phyloP scores from a whole-genome alignment of 2,888 invertebrate species.

The Linnaemya vulpina region DNA sequence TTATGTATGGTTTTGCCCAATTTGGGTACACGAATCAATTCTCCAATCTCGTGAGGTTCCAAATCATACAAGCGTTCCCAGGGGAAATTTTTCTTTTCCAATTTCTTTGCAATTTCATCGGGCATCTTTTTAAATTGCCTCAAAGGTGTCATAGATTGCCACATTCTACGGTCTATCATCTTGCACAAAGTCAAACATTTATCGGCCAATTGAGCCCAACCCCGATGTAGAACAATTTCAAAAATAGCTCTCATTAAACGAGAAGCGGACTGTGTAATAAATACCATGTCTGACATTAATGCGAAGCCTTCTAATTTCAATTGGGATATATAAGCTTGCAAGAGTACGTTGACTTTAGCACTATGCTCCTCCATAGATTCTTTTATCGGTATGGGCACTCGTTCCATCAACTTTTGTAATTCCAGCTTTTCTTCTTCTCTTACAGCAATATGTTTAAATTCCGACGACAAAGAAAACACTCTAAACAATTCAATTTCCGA shows the following conservation, averaged over 20 bases:
- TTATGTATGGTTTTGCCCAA: slow-evolving; percentile 95
- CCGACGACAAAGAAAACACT: slow-evolving; percentile 99
- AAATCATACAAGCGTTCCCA: slow-evolving; percentile 98
- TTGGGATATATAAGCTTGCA: slow-evolving; percentile 99
- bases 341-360: slow-evolving; percentile 97
- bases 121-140: slow-evolving; percentile 99
- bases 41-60: slow-evolving; percentile 98
- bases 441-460: slow-evolving; percentile 96
- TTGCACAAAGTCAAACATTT: slow-evolving; percentile 98
- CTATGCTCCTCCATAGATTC: slow-evolving; percentile 98
- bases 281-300: slow-evolving; percentile 99
- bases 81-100: slow-evolving; percentile 98
- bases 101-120: slow-evolving; percentile 97
- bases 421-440: slow-evolving; percentile 98
- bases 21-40: slow-evolving; percentile 84
- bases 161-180: slow-evolving; percentile 99
- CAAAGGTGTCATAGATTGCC: slow-evolving; percentile 99
- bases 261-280: slow-evolving; percentile 98
- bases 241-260: slow-evolving; percentile 97
- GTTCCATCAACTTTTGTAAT: slow-evolving; percentile 93
- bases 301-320: slow-evolving; percentile 99
- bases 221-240: slow-evolving; percentile 95
- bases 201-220: slow-evolving; percentile 99
- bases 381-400: slow-evolving; percentile 99
- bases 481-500: slow-evolving; percentile 98